phyloP scores from a whole-genome alignment of 1,140 invertebrate species.

The Leptinotarsa defecta region DNA sequence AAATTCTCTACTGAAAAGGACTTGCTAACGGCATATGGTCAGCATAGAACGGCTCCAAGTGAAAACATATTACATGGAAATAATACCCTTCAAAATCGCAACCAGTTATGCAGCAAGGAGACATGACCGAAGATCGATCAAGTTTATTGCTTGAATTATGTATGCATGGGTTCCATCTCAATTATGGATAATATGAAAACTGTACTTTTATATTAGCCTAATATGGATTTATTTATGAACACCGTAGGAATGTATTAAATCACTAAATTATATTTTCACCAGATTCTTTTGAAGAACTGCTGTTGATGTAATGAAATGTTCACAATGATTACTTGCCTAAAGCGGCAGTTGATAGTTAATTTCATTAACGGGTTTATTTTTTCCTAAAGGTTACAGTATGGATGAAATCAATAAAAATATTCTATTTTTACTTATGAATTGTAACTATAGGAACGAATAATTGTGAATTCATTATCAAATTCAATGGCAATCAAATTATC shows the following conservation, averaged over 20 bases:
- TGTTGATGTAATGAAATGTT: not conserved
- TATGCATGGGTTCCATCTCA: not conserved
- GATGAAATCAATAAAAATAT: too few species aligned
- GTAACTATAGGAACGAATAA: too few species aligned
- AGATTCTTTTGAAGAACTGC: not conserved
- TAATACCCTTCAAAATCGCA: conserved; percentile 2
- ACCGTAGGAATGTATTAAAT: not conserved
- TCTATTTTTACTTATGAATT: too few species aligned
- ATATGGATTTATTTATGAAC: not conserved
- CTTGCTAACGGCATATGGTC: not conserved
- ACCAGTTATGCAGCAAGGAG: not conserved
- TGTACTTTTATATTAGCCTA: not conserved
- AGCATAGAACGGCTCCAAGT: not conserved
- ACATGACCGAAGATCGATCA: not conserved
- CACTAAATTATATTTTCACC: not conserved
- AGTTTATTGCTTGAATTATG: not conserved
- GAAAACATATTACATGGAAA: not conserved
- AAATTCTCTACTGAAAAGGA: not conserved
- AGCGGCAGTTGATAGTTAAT: not conserved
- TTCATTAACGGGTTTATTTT: too few species aligned
- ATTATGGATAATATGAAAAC: conserved; percentile 4
- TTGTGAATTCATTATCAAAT: too few species aligned
- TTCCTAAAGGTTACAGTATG: too few species aligned
- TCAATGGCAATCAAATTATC: too few species aligned
- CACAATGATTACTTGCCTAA: not conserved